A percentile compares a stretch with the other conserved stretches of the same genome.
phyloP scores from a whole-genome alignment of 1,140 invertebrate species.

The Neelides sp. region DNA sequence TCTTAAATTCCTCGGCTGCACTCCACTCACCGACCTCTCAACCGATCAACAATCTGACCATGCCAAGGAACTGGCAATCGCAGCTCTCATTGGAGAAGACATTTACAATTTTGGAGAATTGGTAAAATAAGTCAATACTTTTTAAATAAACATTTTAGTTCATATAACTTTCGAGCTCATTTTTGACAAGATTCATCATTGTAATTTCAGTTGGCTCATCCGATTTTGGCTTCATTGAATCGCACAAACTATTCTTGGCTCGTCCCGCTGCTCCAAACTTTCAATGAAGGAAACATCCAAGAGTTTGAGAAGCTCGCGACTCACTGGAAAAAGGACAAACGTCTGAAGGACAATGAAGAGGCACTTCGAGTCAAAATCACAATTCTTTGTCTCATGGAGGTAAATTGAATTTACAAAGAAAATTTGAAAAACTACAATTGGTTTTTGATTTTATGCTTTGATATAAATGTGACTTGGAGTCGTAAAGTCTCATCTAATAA shows the following conservation, averaged over 20 bases:
- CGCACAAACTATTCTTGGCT: conserved; percentile 77
- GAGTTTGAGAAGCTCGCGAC: conserved; percentile 72
- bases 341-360: conserved; percentile 71
- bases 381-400: conserved; percentile 92
- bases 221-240: conserved; percentile 73
- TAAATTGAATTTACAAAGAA: conserved; percentile 34
- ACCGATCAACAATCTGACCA: conserved; percentile 59
- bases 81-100: conserved; percentile 84
- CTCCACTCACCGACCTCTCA: conserved; percentile 54
- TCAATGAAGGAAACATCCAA: conserved; percentile 81
- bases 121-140: conserved; percentile 39
- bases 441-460: conserved; percentile 8
- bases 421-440: conserved; percentile 10
- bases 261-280: conserved; percentile 75
- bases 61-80: conserved; percentile 82
- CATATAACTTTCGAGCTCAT: not conserved
- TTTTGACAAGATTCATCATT: not conserved
- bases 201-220: conserved; percentile 64
- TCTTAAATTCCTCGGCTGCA: conserved; percentile 87
- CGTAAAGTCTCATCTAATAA: not conserved
- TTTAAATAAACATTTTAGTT: not conserved
- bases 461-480: not conserved
- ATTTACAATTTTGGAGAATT: conserved; percentile 97
- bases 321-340: conserved; percentile 68
- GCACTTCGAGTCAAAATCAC: conserved; percentile 84